Evolutionary conservation across 1,140 invertebrate genomes (phyloP), one percentile per base, ranked within the genome.

Genomic region (Calycopis cecrops): DNA sequence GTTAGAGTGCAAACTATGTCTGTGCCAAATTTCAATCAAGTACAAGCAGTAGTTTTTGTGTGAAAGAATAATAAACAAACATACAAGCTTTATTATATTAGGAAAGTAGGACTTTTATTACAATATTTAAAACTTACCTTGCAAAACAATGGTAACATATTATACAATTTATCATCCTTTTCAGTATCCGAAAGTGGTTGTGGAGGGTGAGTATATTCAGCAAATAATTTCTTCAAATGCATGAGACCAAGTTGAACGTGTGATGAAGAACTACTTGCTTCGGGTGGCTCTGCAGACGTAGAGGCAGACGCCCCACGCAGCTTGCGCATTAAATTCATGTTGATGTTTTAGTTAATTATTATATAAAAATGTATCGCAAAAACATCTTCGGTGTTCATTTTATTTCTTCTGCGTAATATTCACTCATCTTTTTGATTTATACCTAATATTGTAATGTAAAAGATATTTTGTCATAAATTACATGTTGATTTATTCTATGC

Each of bases 141-240:
- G 88, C 96, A 98, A 88, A 99, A 99, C 9, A 99, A 89, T 40
- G 98, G 98, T 68, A 99, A 90, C 96, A 99, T 98, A 85, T 97
- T 98, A 85, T 99, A 99, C 0, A 99, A 90, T 87, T 98, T 98
- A 73, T 95, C 94, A 87, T 99, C 96, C 60, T 94, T 92, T 84
- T 98, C 96, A 53, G 91, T 88, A 57, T 97, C 95, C 34, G 91
- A 91, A 0, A 97, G 88, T 8, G 93, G 90, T 67, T 95, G 94
- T 42, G 93, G 88, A 35, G 96, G 94, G 89, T 98, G 95, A 16
- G 93, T 94, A 70, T 97, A 98, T 73, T 99, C 97, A 17, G 94
- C 93, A 87, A 99, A 99, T 9, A 99, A 89, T 87, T 99, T 99
- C 69, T 98, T 96, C 3, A 99, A 90, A 73, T 99, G 97, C 92